These are phyloP conservation scores for Epinotia nisella DNA, from an alignment of 2,888 invertebrate genomes.

Conservation along the genomic window DNA sequence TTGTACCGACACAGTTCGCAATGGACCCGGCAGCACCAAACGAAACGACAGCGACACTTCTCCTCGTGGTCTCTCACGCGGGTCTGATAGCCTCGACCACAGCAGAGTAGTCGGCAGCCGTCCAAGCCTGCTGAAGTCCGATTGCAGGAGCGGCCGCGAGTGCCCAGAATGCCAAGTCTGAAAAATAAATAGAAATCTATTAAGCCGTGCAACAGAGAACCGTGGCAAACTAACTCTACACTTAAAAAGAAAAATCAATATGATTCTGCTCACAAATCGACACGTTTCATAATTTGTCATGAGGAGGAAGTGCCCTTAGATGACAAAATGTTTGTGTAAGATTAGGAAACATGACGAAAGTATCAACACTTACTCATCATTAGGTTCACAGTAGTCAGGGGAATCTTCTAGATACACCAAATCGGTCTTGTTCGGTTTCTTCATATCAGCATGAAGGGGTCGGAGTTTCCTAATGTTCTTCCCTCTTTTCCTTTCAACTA, in stretches of 20 bases:
- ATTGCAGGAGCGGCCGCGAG: conserved; percentile 92
- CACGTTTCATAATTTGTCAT: no score
- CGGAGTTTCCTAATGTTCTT: conserved; percentile 88
- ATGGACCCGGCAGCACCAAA: conserved; percentile 95
- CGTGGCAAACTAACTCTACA: no score
- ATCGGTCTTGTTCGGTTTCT: conserved; percentile 95
- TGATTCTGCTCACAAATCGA: no score
- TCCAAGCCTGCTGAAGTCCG: conserved; percentile 93
- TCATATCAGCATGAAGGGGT: conserved; percentile 90
- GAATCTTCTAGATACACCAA: conserved; percentile 95
- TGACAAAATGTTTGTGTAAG: no score
- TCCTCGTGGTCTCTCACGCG: conserved; percentile 92
- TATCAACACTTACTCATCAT: conserved; percentile 88
- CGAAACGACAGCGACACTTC: conserved; percentile 95
- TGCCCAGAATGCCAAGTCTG: conserved; percentile 92
- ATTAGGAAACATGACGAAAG: no score
- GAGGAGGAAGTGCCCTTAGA: no score
- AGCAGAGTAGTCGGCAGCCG: conserved; percentile 94
- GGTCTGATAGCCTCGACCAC: conserved; percentile 95
- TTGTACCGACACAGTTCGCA: conserved; percentile 92
- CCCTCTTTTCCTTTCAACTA: conserved; percentile 87
- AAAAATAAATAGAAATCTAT: conserved; percentile 36
- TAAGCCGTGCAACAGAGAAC: no score
- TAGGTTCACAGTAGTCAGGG: conserved; percentile 95
- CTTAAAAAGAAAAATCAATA: no score